These are phyloP conservation scores for Rhinophrynus dorsalis DNA, from an alignment of 2,797 vertebrate species.

Conservation along the genomic window DNA sequence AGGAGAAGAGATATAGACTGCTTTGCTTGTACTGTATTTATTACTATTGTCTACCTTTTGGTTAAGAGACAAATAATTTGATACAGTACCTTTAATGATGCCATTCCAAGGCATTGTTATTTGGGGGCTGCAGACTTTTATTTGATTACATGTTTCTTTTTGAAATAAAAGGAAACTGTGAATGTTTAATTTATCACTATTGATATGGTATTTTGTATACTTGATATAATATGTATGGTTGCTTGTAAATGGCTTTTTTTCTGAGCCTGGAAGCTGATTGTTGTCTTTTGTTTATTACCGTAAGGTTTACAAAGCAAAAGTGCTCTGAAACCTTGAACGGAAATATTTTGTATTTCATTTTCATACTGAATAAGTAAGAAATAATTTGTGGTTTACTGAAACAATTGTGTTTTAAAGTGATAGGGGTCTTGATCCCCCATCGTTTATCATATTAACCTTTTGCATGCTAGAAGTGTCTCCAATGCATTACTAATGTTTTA, in stretches of 20 bases:
- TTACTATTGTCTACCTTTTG: slow-evolving; percentile 36
- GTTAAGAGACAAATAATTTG: slow-evolving; percentile 39
- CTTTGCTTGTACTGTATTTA: slow-evolving; percentile 52
- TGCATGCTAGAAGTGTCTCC: too few relatives aligned
- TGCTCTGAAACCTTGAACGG: slow-evolving; percentile 45
- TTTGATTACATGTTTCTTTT: slow-evolving; percentile 32
- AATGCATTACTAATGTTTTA: not conserved
- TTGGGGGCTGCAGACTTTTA: slow-evolving; percentile 44
- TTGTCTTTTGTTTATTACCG: slow-evolving; percentile 19
- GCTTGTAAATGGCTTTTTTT: not conserved
- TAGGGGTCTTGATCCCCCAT: too few relatives aligned
- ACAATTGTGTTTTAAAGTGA: not conserved
- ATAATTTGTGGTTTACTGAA: not conserved
- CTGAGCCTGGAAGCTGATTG: not conserved
- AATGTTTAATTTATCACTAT: slow-evolving; percentile 30
- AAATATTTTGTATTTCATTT: slow-evolving; percentile 53
- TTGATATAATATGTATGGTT: slow-evolving; percentile 20
- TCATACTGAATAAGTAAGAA: slow-evolving; percentile 12
- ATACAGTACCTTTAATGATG: slow-evolving; percentile 50
- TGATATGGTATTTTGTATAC: slow-evolving; percentile 41
- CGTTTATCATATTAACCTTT: too few relatives aligned
- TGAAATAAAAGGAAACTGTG: slow-evolving; percentile 37
- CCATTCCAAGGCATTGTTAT: slow-evolving; percentile 29
- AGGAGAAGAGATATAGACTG: not conserved
- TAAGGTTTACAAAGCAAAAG: slow-evolving; percentile 53